phyloP scores from a whole-genome alignment of 1,140 invertebrate genomes.

The Berghia stephanieae region DNA sequence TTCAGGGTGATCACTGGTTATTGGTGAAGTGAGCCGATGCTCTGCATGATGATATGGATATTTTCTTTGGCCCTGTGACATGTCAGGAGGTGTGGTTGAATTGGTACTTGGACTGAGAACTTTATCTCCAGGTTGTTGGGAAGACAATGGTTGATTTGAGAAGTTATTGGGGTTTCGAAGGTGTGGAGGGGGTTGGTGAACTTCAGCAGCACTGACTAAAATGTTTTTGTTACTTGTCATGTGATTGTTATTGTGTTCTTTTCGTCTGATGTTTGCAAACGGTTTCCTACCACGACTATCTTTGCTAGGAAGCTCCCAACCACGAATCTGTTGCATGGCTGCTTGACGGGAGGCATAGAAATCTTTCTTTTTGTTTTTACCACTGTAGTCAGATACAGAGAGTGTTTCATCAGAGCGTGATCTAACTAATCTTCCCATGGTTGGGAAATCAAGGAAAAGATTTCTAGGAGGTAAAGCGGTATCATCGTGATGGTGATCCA shows the following conservation, averaged over 20 bases:
- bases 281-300: neutral
- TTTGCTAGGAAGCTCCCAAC: conserved; percentile 50
- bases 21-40: no score
- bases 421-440: conserved; percentile 56
- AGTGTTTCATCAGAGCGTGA: conserved; percentile 65
- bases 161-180: no score
- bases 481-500: conserved; percentile 62
- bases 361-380: conserved; percentile 53
- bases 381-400: conserved; percentile 63
- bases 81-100: conserved; percentile 13
- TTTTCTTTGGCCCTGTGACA: no score
- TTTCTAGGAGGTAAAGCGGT: conserved; percentile 54
- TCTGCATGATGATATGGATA: no score
- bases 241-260: conserved; percentile 19
- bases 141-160: no score
- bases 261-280: conserved; percentile 25
- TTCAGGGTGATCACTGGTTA: no score
- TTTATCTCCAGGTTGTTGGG: no score
- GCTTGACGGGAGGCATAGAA: conserved; percentile 58
- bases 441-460: conserved; percentile 53
- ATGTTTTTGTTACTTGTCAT: no score
- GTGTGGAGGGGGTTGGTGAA: no score
- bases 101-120: conserved; percentile 20
- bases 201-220: no score
- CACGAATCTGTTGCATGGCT: conserved; percentile 59